Evolutionary conservation across 2,797 vertebrate genomes (phyloP).

Genomic region (Masticophis lateralis): DNA sequence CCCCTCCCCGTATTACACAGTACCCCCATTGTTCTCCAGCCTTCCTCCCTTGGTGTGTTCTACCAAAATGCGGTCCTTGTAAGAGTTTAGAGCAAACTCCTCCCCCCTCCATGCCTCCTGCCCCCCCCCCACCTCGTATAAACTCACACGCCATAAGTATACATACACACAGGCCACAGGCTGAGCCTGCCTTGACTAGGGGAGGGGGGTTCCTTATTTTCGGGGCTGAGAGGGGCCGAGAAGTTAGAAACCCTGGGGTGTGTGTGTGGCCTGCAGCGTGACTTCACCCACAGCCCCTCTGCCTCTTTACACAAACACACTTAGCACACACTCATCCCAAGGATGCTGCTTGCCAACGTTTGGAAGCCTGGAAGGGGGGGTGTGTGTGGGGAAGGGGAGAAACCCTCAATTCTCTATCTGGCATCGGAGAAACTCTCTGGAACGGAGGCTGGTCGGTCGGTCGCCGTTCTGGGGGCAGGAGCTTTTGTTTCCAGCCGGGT

Average conservation of each 20-base stretch:
- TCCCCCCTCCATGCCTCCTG: background rate
- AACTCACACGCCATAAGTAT: slow-evolving; percentile 63
- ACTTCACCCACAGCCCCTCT: slow-evolving; percentile 13
- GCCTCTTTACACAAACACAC: background rate
- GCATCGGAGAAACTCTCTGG: background rate
- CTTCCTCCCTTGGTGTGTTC: background rate
- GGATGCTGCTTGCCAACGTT: background rate
- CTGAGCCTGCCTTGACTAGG: slow-evolving; percentile 43
- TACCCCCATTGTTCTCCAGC: slow-evolving; percentile 49
- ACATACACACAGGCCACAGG: slow-evolving; percentile 36
- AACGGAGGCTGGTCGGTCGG: too few species aligned
- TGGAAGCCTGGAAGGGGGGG: background rate
- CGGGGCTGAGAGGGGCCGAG: background rate
- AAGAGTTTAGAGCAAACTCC: slow-evolving; percentile 40
- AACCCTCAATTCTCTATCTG: background rate
- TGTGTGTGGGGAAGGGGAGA: fast-evolving
- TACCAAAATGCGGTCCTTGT: slow-evolving; percentile 60
- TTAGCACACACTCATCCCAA: background rate
- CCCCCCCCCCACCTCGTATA: slow-evolving; percentile 50
- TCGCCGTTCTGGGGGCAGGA: background rate
- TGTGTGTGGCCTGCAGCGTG: slow-evolving; percentile 24
- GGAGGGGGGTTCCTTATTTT: slow-evolving; percentile 38
- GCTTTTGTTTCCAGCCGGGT: background rate
- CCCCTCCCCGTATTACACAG: slow-evolving; percentile 29
- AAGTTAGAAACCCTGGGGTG: background rate